Evolutionary conservation across 1,140 invertebrate genomes (phyloP), one percentile per base, ranked within the genome.

Genomic region (Drosophila ananassae): DNA sequence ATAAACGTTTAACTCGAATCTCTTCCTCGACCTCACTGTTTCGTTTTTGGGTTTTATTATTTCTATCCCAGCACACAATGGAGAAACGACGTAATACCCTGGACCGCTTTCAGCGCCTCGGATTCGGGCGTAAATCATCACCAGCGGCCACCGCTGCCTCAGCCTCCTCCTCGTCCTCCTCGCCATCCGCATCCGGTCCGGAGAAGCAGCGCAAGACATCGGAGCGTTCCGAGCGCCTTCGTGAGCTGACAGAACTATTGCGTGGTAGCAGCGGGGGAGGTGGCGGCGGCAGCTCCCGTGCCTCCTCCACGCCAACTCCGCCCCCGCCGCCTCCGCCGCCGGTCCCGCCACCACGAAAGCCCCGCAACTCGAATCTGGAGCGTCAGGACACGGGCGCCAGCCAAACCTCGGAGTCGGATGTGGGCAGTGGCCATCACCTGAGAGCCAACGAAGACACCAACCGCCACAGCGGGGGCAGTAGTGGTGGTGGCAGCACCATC

Each of bases 91-190:
- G 92, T 82, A 93, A 93, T 93, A 94, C 94, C 89, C 94, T 96
- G 95, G 95, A 96, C 93, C 95, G 95, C 66, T 93, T 96, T 91
- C 95, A 95, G 85, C 95, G 94, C 91, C 94, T 95, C 90, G 94
- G 95, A 91, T 95, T 96, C 93, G 95, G 95, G 92, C 94, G 95
- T 47, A 89, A 90, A 61, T 80, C 90, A 51, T 76, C 84, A 17
- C 66, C 90, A 46, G 50, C 69, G 4, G 60, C 92, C 93, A 93
- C 93, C 90, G 92, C 83, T 77, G 28, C 46, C 46, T 12, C 62
- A 6, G 47, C 57, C 63, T 24, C 55, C 7, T 47, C 64, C 50
- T 25, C 56, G 12, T 37, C 56, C 46, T 48, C 56, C 21, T 44
- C 46, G 22, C 34, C 52, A 21, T 61, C 50, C 4, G 52, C 73